Evolutionary conservation across 2,797 vertebrate genomes (phyloP), one percentile per base, ranked within the genome.

Genomic region (Schizopygopsis malacanthus): DNA sequence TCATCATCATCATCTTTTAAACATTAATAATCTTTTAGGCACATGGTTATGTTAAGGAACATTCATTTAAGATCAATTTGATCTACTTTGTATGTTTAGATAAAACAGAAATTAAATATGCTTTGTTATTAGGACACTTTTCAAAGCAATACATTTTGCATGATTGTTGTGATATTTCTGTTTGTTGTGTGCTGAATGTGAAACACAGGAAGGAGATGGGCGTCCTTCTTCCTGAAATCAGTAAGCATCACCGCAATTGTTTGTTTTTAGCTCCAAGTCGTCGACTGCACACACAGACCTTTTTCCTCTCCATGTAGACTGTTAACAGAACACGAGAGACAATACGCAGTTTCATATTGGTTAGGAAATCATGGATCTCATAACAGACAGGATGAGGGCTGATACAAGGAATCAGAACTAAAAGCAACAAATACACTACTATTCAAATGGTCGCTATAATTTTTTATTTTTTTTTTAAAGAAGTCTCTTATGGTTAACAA

Each of bases 211-310:
- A 69, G 43, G 43, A 52, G 79, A 52, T 37, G 61, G 79, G 79
- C 20, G 63, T 81, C 67, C 28, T 80, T 67, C 78, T 81, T 81
- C 79, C 45, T 69, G 79, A 81, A 69, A 69, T 81, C 63, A 81
- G 52, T 52, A 50, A 52, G 20, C 20, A 52, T 81, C 63, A 52
- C 18, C 43, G n/a, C 63, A 33, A 50, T 22, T 81, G 79, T 81
- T 81, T 81, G 79, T 69, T 50, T 80, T 80, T 69, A 67, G 43
- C 63, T 67, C 41, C 1, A 5, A 54, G 47, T 37, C 10, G 28
- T 22, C 18, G 28, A 63, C 56, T 65, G 4, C 39, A 80, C 59
- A 65, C 25, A n/a, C 39, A 69, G 45, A 52, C 18, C 37, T 18
- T 6, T 45, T 78, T 61, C 77, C 77, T 61, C 39, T 61, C 11